Evolutionary conservation across 2,888 invertebrate genomes (phyloP), one percentile per base, ranked within the genome.

Genomic region (Dyspetes luteomarginatus): DNA sequence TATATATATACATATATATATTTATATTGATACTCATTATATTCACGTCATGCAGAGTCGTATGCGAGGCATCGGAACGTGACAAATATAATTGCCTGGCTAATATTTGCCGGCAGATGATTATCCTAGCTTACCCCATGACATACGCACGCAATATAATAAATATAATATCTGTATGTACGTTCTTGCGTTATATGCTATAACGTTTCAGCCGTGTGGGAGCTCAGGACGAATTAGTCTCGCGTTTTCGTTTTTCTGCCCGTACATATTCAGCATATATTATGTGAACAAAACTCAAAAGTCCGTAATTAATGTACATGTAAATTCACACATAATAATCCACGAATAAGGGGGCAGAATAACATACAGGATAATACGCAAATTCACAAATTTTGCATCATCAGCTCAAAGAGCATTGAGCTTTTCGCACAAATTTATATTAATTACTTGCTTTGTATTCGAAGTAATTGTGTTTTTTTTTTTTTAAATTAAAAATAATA

Each of bases 1-100:
- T 9, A 7, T 22, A 50, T 12, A 7, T 12, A 12, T 12, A 12
- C 12, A 36, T 36, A 36, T 12, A 36, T 36, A 50, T 50, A 4
- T 19, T 30, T 58, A 17, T 15, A 19, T 58, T 30, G 30, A 5
- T 30, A 43, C 50, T 62, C n/a, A 58, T 72, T 60, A 22, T 50
- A 71, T 30, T 58, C 58, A 28, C 15, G 45, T 48, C 60, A 50
- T 52, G 36, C 50, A 15, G 30, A 36, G 30, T 26, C 5, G 36
- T 30, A 36, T 36, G 36, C 9, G 43, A 7, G n/a, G 26, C 30
- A 36, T 60, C 30, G 30, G 19, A 55, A 68, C 55, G 69, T 74
- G 78, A 78, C 67, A 62, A 69, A 72, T 78, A 82, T 78, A 82
- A 75, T 82, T 68, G 26, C 62, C 28, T 24, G 52, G 41, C 36